Evolutionary conservation across 2,113 vertebrate genomes (phyloP).

Genomic region (Cyanoliseus patagonus): DNA sequence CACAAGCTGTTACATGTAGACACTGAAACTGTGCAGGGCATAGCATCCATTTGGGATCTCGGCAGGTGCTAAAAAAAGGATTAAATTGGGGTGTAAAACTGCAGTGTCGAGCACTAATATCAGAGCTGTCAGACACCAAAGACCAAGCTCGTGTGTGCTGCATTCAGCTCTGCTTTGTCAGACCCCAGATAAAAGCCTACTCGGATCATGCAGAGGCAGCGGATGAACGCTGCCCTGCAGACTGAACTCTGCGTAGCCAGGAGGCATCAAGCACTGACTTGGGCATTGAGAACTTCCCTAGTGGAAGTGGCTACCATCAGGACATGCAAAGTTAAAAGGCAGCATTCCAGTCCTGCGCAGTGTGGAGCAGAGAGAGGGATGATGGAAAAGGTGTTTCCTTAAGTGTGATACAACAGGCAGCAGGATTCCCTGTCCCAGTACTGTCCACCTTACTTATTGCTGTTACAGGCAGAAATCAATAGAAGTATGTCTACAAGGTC

Average conservation of each 20-base stretch:
- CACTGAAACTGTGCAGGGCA: neutral
- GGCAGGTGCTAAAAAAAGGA: neutral
- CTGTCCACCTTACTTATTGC: neutral
- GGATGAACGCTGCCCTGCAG: neutral
- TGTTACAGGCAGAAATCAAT: neutral
- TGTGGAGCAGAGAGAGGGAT: neutral
- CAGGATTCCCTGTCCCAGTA: rapidly evolving
- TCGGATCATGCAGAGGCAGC: rapidly evolving
- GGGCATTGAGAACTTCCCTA: neutral
- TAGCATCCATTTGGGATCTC: neutral
- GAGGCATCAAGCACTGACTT: neutral
- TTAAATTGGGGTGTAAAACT: neutral
- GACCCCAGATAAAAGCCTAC: neutral
- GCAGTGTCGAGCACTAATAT: rapidly evolving
- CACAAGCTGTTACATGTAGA: neutral
- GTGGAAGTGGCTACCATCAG: neutral
- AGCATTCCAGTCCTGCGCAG: neutral
- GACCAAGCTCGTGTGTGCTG: neutral
- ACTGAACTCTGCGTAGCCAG: neutral
- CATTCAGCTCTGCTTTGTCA: neutral
- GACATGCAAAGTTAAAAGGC: neutral
- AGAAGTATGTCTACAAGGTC: neutral
- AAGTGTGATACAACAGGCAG: neutral
- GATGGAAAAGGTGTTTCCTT: neutral
- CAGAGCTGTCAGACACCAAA: neutral